Evolutionary conservation across 1,140 invertebrate genomes (phyloP).

Genomic region (Drosophila kanapiae): DNA sequence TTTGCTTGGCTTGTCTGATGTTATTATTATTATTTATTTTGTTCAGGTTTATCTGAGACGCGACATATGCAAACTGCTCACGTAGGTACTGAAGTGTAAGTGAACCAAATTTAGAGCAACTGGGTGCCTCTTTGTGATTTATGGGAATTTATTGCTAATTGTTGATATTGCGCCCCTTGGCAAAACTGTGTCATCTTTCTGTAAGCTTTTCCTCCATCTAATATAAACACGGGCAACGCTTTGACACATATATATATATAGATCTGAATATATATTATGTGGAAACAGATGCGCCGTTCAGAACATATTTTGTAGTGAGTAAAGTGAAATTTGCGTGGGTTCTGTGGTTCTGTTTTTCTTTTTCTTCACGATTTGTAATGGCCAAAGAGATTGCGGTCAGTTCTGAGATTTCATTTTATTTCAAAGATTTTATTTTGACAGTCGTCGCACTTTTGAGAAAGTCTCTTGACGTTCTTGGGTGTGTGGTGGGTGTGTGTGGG

Average conservation of each 20-base stretch:
- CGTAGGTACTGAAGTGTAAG: conserved; percentile 27
- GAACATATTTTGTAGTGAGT: conserved; percentile 21
- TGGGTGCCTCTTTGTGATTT: conserved; percentile 56
- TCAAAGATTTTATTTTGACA: conserved; percentile 44
- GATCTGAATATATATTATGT: conserved; percentile 10
- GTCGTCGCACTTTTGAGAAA: conserved; percentile 45
- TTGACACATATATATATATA: background rate
- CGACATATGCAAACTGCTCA: conserved; percentile 52
- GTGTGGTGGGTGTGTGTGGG: conserved; percentile 42
- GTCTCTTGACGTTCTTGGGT: conserved; percentile 24
- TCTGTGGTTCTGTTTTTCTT: conserved; percentile 11
- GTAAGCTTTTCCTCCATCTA: conserved; percentile 25
- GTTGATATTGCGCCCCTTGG: conserved; percentile 51
- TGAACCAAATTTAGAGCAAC: conserved; percentile 48
- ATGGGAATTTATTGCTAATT: conserved; percentile 60
- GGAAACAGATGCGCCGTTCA: conserved; percentile 30
- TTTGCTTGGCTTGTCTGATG: background rate
- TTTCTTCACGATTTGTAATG: conserved; percentile 58
- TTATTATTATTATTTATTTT: conserved; percentile 6
- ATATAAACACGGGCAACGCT: conserved; percentile 15
- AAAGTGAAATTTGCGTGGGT: conserved; percentile 42
- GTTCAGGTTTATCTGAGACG: conserved; percentile 39
- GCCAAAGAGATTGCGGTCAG: conserved; percentile 54
- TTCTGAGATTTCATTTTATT: conserved; percentile 44
- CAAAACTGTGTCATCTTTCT: conserved; percentile 60